Base-by-base conservation (phyloP, 92 coral and sea anemone genomes). In the Plumapathes pennacea region DNA sequence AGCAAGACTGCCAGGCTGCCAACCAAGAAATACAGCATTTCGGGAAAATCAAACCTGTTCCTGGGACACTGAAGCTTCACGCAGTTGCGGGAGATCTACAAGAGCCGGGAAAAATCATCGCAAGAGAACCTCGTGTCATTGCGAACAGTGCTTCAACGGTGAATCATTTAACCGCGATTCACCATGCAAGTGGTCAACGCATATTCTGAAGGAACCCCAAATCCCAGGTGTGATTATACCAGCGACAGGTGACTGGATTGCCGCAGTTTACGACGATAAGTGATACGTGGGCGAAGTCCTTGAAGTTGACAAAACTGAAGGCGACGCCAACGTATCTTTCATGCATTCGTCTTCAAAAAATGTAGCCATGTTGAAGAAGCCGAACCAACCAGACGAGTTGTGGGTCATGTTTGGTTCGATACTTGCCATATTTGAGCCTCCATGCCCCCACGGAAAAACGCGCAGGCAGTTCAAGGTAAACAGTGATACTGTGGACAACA, bases 61-160 rank as follows among this genome's bases (percentile, higher is more conserved):
- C 48, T 48, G 74, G 73, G 23, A 79, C 74, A 17, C 62, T 70
- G 74, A 33, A 58, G 19, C 22, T 71, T 17, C 85, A 70, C 14
- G 61, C 85, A 7, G 68, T 55, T 0, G 51, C 63, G 34, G 53
- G n/a, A n/a, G n/a, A n/a, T n/a, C n/a, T n/a, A n/a, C n/a, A n/a
- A n/a, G n/a, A n/a, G n/a, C 31, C 37, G 7, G 57, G 50, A 12
- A 34, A 78, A 57, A 23, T 71, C 54, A 52, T 26, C 22, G 68
- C 52, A n/a, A 61, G 64, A 24, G 46, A 42, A 71, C 80, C 21
- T 78, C 64, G 14, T 71, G 69, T 38, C 50, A 54, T 62, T 64
- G 80, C 37, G 15, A 33, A n/a, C 32, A 56, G 13, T 79, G 86
- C 42, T 34, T 71, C 23, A 57, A 38, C 10, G 43, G 61, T 26